phyloP scores from a whole-genome alignment of 2,113 vertebrate species.

The Oryzias woworae region DNA sequence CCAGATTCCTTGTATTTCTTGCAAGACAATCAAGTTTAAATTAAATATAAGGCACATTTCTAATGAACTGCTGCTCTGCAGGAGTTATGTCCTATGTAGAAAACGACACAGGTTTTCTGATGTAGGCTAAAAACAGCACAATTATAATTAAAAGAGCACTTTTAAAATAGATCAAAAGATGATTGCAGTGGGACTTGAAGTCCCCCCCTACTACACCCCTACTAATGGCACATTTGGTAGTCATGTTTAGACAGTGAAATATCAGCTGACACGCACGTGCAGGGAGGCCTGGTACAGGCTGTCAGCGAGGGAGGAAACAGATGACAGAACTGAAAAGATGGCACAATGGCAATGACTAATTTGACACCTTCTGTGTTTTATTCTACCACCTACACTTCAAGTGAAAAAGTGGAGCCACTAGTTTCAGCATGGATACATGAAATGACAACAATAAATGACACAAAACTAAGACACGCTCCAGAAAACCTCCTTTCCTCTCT shows the following conservation, averaged over 20 bases:
- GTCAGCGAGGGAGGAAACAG: constrained; percentile 40
- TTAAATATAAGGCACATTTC: too few species aligned
- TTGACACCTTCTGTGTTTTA: constrained; percentile 13
- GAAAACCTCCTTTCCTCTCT: constrained; percentile 24
- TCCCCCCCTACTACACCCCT: too few species aligned
- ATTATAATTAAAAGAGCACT: too few species aligned
- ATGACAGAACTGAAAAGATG: constrained; percentile 11
- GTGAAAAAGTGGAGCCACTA: background rate
- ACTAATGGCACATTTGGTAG: too few species aligned
- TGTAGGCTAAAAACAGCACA: too few species aligned
- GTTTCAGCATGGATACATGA: background rate
- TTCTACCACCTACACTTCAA: constrained; percentile 13
- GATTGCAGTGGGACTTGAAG: too few species aligned
- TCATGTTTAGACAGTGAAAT: background rate
- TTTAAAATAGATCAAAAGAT: too few species aligned
- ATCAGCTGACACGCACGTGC: background rate
- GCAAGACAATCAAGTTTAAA: too few species aligned
- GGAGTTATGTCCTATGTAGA: too few species aligned
- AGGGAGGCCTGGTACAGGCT: constrained; percentile 7
- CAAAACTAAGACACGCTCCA: background rate
- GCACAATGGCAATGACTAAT: background rate
- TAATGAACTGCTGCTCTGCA: too few species aligned
- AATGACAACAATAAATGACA: background rate
- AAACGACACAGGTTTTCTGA: too few species aligned
- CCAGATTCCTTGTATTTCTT: too few species aligned